Conservation (phyloP, 2,888 invertebrate genomes). For the Sipha maydis region DNA sequence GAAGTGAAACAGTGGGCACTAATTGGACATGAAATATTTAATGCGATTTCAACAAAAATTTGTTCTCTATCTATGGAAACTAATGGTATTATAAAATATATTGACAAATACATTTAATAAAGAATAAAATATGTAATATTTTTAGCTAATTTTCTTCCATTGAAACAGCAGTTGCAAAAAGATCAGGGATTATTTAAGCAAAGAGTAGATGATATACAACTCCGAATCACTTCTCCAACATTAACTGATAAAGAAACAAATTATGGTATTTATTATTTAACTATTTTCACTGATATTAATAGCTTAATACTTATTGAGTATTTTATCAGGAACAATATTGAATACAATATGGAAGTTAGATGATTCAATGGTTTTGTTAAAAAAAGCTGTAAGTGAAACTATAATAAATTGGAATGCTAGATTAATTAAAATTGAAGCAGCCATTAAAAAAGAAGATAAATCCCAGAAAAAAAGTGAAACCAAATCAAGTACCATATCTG, state of each 20-base stretch:
- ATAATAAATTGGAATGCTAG: slow-evolving; percentile 78
- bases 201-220: slow-evolving; percentile 83
- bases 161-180: slow-evolving; percentile 73
- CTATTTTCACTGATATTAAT: not conserved
- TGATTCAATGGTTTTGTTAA: slow-evolving; percentile 75
- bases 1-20: slow-evolving; percentile 79
- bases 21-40: slow-evolving; percentile 84
- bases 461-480: slow-evolving; percentile 66
- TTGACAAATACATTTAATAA: not conserved
- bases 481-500: slow-evolving; percentile 58
- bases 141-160: slow-evolving; percentile 56
- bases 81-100: slow-evolving; percentile 31
- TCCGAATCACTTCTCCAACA: slow-evolving; percentile 77
- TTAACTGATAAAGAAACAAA: slow-evolving; percentile 68
- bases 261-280: slow-evolving; percentile 64
- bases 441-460: slow-evolving; percentile 68
- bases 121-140: not conserved
- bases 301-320: not conserved
- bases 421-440: slow-evolving; percentile 67
- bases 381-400: slow-evolving; percentile 76
- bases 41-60: slow-evolving; percentile 76
- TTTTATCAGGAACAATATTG: slow-evolving; percentile 64
- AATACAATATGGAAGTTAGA: slow-evolving; percentile 70
- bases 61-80: slow-evolving; percentile 69
- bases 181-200: slow-evolving; percentile 81